A percentile compares a stretch with the other conserved stretches of the same genome.
Conservation (phyloP, 2,888 invertebrate species). For the Gerris lacustris region DNA sequence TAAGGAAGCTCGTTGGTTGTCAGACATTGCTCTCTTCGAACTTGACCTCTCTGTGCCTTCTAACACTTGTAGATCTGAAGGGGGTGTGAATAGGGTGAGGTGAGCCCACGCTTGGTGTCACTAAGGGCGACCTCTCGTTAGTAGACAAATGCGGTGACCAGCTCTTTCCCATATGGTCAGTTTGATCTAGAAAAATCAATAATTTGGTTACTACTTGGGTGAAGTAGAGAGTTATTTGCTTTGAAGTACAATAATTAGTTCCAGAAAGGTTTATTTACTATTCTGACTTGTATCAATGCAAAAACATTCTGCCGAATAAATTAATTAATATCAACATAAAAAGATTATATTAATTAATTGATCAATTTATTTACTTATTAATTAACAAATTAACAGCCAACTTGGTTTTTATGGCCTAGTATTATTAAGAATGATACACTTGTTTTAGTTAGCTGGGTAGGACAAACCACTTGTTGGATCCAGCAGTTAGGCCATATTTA, state of each 20-base stretch:
- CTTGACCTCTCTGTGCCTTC: constrained; percentile 30
- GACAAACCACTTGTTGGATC: too few species aligned
- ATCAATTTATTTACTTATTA: too few species aligned
- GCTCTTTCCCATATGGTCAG: constrained; percentile 18
- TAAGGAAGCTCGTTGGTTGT: constrained; percentile 16
- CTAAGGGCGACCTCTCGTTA: constrained; percentile 26
- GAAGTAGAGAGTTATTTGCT: constrained; percentile 11
- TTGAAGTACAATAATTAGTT: neutral
- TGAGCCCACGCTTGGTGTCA: neutral
- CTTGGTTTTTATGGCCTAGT: too few species aligned
- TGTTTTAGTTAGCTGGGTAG: too few species aligned
- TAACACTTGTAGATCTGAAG: constrained; percentile 21
- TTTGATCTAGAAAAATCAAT: constrained; percentile 1
- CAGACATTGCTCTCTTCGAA: constrained; percentile 32
- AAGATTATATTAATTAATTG: too few species aligned
- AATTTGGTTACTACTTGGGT: constrained; percentile 14
- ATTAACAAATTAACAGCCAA: too few species aligned
- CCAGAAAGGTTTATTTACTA: too few species aligned
- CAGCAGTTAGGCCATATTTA: too few species aligned
- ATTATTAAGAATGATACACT: too few species aligned
- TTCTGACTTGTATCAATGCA: too few species aligned
- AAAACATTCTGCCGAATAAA: too few species aligned
- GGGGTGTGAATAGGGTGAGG: constrained; percentile 19
- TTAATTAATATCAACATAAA: too few species aligned
- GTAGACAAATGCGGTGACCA: constrained; percentile 26